phyloP scores from a whole-genome alignment of 2,797 vertebrate species.

The Decapterus maruadsi region DNA sequence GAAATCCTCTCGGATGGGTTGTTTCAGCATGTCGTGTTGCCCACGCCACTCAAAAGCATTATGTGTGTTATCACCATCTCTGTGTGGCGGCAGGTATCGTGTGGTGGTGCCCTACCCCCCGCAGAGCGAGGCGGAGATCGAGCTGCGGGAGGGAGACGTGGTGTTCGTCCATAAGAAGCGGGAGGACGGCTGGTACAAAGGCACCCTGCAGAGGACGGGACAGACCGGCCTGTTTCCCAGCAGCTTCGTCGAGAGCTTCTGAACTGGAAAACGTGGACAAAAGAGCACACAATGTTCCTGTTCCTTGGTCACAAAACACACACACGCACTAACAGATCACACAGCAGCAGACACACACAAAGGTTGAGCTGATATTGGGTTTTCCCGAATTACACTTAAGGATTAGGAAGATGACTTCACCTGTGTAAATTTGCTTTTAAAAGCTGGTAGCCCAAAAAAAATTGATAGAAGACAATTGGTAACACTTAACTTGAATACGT shows the following conservation, averaged over 20 bases:
- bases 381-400: conserved; percentile 37
- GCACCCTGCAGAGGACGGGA: conserved; percentile 96
- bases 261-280: conserved; percentile 69
- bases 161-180: conserved; percentile 98
- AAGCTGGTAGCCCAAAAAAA: conserved; percentile 8
- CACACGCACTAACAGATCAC: conserved; percentile 3
- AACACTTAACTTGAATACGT: no score
- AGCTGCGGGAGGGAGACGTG: conserved; percentile 97
- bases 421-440: conserved; percentile 39
- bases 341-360: conserved; percentile 19
- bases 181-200: conserved; percentile 99
- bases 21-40: not conserved
- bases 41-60: not conserved
- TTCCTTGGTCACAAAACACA: conserved; percentile 43
- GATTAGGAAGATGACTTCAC: conserved; percentile 7
- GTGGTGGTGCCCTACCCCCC: conserved; percentile 98
- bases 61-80: conserved; percentile 10
- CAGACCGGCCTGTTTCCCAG: conserved; percentile 97
- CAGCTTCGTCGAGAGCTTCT: conserved; percentile 98
- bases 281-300: conserved; percentile 45
- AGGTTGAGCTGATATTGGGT: conserved; percentile 55
- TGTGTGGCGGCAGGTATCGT: conserved; percentile 87
- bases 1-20: not conserved
- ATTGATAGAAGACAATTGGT: no score
- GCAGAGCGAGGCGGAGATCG: conserved; percentile 98